Base-by-base conservation (phyloP, 1,140 invertebrate genomes). In the Lycorma delicatula region DNA sequence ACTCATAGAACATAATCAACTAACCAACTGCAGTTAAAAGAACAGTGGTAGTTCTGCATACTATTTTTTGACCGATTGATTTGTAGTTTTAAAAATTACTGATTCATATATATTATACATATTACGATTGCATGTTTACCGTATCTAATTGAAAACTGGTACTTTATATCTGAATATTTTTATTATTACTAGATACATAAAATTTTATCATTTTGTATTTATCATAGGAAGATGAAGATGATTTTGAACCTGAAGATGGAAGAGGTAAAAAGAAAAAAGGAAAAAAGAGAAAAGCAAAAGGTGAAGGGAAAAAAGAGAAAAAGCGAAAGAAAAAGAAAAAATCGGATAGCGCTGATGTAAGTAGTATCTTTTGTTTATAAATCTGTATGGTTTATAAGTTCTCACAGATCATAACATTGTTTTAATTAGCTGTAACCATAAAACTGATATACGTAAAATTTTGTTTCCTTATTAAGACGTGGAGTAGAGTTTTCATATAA, bases 281-380 rank as follows among this genome's bases (percentile, higher is more conserved):
- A 4, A 94, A 94, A 71, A 94, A 94, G 70, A 80, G 91, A 64
- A 93, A 92, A 78, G 87, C 86, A 20, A 79, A 84, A 63, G 84
- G 89, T 62, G 89, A 91, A 67, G 86, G 90, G 56, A 90, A 91
- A 67, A 92, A 91, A 67, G 88, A 88, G 27, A 91, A 91, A 72
- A 91, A 91, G 71, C 87, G 89, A 70, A 94, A 93, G 77, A 93
- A 93, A 77, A 91, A 91, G 78, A 88, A 89, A 76, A 90, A 89
- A 76, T 87, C 87, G 74, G 91, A 93, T 63, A 92, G 88, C 74
- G 90, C 85, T 64, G 89, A 91, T 72, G 86, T 87, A 75, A 79
- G 74, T 71, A 29, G 16, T 29, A 26, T 16, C 22, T 34, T 16
- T 58, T 51, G 27, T 23, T 18, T 23, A 11, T 23, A 49, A 18